Evolutionary conservation across 2,888 invertebrate genomes (phyloP), one percentile per base, ranked within the genome.

Genomic region (Ophonus ardosiacus): DNA sequence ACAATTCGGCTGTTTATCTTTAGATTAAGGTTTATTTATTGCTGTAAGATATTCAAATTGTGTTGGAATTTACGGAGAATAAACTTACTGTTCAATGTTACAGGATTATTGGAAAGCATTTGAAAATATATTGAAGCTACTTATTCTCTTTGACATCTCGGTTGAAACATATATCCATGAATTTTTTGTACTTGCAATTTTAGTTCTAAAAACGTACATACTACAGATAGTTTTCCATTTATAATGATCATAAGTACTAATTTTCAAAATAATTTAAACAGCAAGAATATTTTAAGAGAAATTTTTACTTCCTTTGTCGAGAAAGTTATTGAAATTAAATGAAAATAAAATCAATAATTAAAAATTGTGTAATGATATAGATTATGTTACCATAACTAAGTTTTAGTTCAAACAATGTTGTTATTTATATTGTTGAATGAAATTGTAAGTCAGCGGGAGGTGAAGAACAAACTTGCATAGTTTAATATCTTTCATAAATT

Each of bases 11-110:
- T 74, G 71, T 74, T 74, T 43, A 40, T 74, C 43, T 74, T 74
- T 43, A 74, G 71, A 74, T 74, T 43, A 74, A 17, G 71, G 71
- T 74, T 74, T 74, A 74, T 74, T 74, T 74, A 74, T 74, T 74
- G 71, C 5, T 74, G 71, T 43, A 40, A 15, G 71, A n/a, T 43
- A 43, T 74, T 74, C 18, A 74, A 74, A 7, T 74, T 74, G 71
- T 74, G 40, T 43, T 43, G 7, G 43, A 74, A 74, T 74, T 74
- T 74, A 74, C 43, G 43, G 43, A 18, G 18, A 74, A 74, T 74
- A 43, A 74, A 74, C 40, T 68, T 5, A 38, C n/a, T 15, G 15
- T 6, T 68, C 68, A 18, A 43, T 43, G 13, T n/a, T 74, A 15
- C 68, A n/a, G 15, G 68, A 68, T 68, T 68, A 38, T n/a, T 40